Evolutionary conservation across 2,797 vertebrate genomes (phyloP).

Genomic region (Sphenodon punctatus): DNA sequence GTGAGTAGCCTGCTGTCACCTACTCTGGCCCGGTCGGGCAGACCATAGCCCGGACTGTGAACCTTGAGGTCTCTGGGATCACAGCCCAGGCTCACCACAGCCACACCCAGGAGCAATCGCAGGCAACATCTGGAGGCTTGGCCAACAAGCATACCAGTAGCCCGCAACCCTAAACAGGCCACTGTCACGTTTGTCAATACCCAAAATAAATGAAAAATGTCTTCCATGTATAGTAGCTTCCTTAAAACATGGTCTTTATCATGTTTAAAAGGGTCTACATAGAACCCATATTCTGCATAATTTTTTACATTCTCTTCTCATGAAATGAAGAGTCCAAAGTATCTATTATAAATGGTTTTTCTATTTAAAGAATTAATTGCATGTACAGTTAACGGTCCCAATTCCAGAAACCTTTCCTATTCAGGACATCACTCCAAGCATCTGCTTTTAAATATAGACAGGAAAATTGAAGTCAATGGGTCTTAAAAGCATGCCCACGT

Average conservation of each 20-base stretch:
- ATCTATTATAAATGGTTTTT: not conserved
- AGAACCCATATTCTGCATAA: not conserved
- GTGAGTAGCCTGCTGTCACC: too few relatives aligned
- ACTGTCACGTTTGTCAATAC: too few relatives aligned
- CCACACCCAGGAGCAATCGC: too few relatives aligned
- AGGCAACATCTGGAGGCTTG: too few relatives aligned
- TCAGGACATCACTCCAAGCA: not conserved
- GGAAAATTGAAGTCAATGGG: not conserved
- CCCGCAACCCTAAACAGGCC: too few relatives aligned
- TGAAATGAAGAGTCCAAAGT: not conserved
- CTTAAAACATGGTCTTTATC: not conserved
- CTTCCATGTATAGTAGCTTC: not conserved
- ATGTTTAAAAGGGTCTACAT: not conserved
- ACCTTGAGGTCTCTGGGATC: too few relatives aligned
- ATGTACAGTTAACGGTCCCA: not conserved
- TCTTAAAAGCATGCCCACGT: not conserved
- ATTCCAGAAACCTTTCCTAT: not conserved
- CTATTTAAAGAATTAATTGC: not conserved
- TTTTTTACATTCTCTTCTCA: not conserved
- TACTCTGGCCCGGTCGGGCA: too few relatives aligned
- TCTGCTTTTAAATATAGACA: too few relatives aligned
- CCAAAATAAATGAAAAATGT: not conserved
- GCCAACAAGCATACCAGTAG: too few relatives aligned
- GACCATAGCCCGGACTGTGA: too few relatives aligned
- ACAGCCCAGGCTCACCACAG: too few relatives aligned